Conservation (phyloP, 2,888 invertebrate species). For the Hydraecia micacea region DNA sequence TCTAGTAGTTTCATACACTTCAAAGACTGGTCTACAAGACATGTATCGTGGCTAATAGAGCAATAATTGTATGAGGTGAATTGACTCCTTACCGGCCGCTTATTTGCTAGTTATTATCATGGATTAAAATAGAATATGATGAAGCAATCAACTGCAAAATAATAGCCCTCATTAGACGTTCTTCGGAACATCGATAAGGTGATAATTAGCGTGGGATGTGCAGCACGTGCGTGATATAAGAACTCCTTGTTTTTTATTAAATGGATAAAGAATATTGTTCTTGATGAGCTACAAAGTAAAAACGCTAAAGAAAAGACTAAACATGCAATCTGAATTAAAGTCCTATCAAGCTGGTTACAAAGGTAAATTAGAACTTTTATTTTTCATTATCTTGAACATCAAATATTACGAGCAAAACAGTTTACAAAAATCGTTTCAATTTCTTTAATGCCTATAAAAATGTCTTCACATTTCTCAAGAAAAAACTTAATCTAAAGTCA, state of each 20-base stretch:
- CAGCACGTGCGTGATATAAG: conserved; percentile 31
- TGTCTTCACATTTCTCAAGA: conserved; percentile 33
- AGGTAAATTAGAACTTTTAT: conserved; percentile 44
- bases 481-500: conserved; percentile 49
- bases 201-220: conserved; percentile 48
- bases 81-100: conserved; percentile 26
- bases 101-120: conserved; percentile 33
- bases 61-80: not conserved
- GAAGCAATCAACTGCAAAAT: conserved; percentile 50
- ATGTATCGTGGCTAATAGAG: not conserved
- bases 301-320: conserved; percentile 26
- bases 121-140: conserved; percentile 42
- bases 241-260: conserved; percentile 12
- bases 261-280: not conserved
- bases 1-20: not conserved
- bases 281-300: conserved; percentile 25
- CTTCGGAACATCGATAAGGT: conserved; percentile 30
- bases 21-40: not conserved
- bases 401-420: conserved; percentile 40
- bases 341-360: conserved; percentile 33
- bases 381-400: conserved; percentile 48
- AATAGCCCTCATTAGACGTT: conserved; percentile 40
- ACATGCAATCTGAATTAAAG: conserved; percentile 55
- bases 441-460: conserved; percentile 44
- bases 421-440: conserved; percentile 44